Base-by-base conservation (phyloP, 2,113 vertebrate genomes). In the Alligator sinensis region DNA sequence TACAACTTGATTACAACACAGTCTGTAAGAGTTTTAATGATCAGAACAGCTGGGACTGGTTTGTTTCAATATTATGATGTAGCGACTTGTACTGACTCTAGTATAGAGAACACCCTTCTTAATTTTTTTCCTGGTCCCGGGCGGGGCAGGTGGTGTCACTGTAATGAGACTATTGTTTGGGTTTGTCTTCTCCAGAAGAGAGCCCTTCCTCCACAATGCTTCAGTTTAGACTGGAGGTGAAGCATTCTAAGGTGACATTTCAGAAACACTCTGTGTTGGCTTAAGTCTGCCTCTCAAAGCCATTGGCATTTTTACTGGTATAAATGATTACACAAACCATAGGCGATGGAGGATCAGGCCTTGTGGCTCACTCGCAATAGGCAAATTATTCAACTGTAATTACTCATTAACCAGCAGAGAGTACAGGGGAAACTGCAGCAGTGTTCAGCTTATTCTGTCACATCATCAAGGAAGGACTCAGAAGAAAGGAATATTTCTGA, bases 151-250 rank as follows among this genome's bases (percentile, higher is more conserved):
- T 47, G 47, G 47, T 47, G 7, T 47, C 7, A 47, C 47, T 47
- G 47, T 47, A 47, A 47, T 47, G 47, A 47, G 47, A 47, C 47
- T 18, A 0, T 1, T 19, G 30, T 83, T 80, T 58, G 2, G 70
- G 38, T 58, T 78, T 82, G 63, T 61, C 22, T 1, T 15, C 62
- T 89, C 55, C 22, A 70, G 80, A 18, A 28, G 82, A 12, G 12
- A 0, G 3, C 72, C 47, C 80, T 66, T 9, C 55, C 68, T 66
- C 24, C 25, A 4, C 19, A 9, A 1, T 30, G n/a, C 28, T 30
- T 68, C 64, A 30, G 16, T n/a, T n/a, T n/a, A 68, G 64, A 19
- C 5, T 16, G n/a, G 59, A 47, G 84, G 68, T 54, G 47, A 13
- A 75, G 58, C 5, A 72, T 72, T 38, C 68, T 38, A 70, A 38